Conservation (phyloP, 2,113 vertebrate genomes). For the Nothobranchius kuhntae region DNA sequence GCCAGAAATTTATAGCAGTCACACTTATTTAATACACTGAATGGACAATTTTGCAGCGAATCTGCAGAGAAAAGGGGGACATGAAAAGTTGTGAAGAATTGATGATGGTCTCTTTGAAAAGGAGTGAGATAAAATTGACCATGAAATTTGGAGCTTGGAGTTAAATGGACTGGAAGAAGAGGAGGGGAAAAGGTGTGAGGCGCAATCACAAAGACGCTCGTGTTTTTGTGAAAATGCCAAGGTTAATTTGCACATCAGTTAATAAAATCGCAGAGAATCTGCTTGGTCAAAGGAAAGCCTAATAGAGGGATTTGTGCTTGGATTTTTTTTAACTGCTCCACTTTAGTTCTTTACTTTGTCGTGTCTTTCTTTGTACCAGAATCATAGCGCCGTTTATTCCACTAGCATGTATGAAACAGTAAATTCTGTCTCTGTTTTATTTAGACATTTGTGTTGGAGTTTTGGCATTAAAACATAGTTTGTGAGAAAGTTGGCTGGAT, state of each 20-base stretch:
- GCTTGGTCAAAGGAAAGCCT: constrained; percentile 58
- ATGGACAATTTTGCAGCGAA: constrained; percentile 80
- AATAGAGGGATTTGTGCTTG: constrained; percentile 46
- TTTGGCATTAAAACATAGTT: background rate
- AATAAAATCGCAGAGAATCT: constrained; percentile 68
- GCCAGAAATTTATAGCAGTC: constrained; percentile 74
- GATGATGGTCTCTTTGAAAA: constrained; percentile 81
- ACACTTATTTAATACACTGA: constrained; percentile 79
- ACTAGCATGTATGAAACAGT: background rate
- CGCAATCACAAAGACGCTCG: constrained; percentile 59
- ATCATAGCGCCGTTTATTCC: background rate
- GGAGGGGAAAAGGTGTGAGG: constrained; percentile 53
- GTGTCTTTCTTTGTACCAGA: background rate
- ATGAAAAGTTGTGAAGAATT: constrained; percentile 83
- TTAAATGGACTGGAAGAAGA: constrained; percentile 79
- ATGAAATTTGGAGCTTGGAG: constrained; percentile 81
- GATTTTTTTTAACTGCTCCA: background rate
- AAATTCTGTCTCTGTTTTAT: background rate
- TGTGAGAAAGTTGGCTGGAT: too few species aligned
- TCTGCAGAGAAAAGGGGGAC: constrained; percentile 77
- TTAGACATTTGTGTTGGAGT: background rate
- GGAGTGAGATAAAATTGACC: constrained; percentile 83
- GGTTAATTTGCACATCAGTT: constrained; percentile 79
- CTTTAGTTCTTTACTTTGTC: background rate
- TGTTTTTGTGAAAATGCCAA: constrained; percentile 74